Evolutionary conservation across 2,797 vertebrate genomes (phyloP).

Genomic region (Hemibagrus guttatus): DNA sequence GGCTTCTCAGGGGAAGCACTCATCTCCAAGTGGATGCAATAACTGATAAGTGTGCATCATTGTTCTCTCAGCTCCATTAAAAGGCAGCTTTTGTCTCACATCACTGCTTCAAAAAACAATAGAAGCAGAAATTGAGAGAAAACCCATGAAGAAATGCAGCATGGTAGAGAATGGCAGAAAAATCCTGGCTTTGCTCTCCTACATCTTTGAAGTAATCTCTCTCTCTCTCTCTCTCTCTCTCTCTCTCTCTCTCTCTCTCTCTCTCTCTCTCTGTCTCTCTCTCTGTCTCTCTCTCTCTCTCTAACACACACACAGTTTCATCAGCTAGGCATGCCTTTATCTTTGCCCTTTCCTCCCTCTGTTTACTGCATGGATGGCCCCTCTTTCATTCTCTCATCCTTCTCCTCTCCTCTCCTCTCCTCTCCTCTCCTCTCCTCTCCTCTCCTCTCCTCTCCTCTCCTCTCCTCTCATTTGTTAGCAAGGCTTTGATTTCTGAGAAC

Average conservation of each 20-base stretch:
- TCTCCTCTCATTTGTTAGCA: constrained; percentile 64
- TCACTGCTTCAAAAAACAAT: constrained; percentile 65
- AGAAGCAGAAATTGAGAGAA: constrained; percentile 57
- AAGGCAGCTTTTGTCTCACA: constrained; percentile 48
- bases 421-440: constrained; percentile 55
- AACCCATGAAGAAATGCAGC: constrained; percentile 42
- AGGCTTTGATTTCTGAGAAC: constrained; percentile 75
- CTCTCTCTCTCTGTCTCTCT: constrained; percentile 53
- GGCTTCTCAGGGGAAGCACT: constrained; percentile 13
- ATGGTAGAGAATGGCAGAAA: constrained; percentile 53
- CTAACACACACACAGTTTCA: constrained; percentile 64
- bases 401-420: constrained; percentile 56
- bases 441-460: constrained; percentile 41
- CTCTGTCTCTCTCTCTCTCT: constrained; percentile 60
- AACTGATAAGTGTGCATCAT: constrained; percentile 59
- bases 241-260: constrained; percentile 59
- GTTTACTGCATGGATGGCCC: constrained; percentile 69
- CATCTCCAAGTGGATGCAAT: constrained; percentile 35
- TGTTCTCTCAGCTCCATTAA: constrained; percentile 67
- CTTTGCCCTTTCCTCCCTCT: constrained; percentile 61
- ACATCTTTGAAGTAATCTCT: constrained; percentile 71
- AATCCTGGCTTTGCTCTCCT: constrained; percentile 68
- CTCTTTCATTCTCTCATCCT: constrained; percentile 53
- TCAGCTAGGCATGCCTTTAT: constrained; percentile 72
- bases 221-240: constrained; percentile 50